These are phyloP conservation scores for Dipodomys merriami DNA, from an alignment of 2,113 vertebrate species.

Conservation along the genomic window DNA sequence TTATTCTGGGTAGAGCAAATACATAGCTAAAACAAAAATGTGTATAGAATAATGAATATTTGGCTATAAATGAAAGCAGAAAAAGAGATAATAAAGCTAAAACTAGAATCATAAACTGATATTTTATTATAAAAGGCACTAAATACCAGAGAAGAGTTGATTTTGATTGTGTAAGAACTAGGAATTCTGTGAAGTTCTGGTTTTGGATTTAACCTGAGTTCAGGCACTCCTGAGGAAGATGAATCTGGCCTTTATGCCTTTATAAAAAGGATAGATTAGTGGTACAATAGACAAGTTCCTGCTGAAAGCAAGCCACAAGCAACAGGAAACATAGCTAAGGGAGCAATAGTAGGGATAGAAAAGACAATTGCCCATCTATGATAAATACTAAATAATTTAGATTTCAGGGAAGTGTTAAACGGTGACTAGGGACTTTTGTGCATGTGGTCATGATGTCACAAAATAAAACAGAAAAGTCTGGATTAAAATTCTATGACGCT, in stretches of 20 bases:
- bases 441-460: background rate
- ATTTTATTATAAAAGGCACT: background rate
- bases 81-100: background rate
- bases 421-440: background rate
- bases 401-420: constrained; percentile 3
- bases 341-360: background rate
- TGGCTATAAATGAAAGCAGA: background rate
- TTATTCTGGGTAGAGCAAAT: constrained; percentile 24
- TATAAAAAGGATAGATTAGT: background rate
- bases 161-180: background rate
- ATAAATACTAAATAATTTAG: constrained; percentile 39
- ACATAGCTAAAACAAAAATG: constrained; percentile 23
- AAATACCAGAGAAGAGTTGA: background rate
- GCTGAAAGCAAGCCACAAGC: background rate
- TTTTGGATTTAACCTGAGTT: background rate
- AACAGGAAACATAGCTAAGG: background rate
- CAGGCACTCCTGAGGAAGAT: constrained; percentile 15
- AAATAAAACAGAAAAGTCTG: constrained; percentile 21
- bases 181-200: background rate
- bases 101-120: background rate
- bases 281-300: background rate
- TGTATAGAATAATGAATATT: background rate
- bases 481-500: background rate
- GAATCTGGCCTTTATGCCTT: background rate
- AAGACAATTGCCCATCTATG: background rate